These are phyloP conservation scores for Diorhabda sublineata DNA, from an alignment of 1,140 invertebrate species.

Conservation along the genomic window DNA sequence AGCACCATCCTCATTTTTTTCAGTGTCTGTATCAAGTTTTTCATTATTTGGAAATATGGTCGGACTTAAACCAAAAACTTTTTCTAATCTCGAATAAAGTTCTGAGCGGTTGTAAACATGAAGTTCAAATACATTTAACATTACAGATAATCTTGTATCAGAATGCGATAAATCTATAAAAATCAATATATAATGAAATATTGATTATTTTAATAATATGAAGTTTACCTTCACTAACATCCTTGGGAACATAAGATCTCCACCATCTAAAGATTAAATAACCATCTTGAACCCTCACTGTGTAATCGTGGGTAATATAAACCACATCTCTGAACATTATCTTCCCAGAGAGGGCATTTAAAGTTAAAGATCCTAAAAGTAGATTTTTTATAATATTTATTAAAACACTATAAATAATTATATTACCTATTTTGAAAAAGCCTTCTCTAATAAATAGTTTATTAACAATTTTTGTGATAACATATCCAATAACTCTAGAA, in stretches of 20 bases:
- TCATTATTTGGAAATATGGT: constrained; percentile 64
- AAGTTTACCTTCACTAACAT: constrained; percentile 82
- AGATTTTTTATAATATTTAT: background rate
- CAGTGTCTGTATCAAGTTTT: constrained; percentile 50
- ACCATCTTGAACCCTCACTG: constrained; percentile 90
- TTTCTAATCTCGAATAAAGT: constrained; percentile 84
- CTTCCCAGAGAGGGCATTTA: constrained; percentile 94
- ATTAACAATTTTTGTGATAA: constrained; percentile 86
- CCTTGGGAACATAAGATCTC: constrained; percentile 90
- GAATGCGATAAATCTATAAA: constrained; percentile 89
- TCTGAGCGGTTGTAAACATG: constrained; percentile 88
- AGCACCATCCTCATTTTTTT: constrained; percentile 29
- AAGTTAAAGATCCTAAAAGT: constrained; percentile 80
- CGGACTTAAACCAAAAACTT: constrained; percentile 79
- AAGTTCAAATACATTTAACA: constrained; percentile 93
- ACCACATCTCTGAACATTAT: constrained; percentile 97
- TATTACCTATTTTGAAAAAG: constrained; percentile 86
- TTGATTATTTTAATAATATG: background rate
- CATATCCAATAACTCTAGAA: constrained; percentile 83
- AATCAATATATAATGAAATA: constrained; percentile 13
- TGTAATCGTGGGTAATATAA: constrained; percentile 93
- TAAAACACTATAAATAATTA: constrained; percentile 14
- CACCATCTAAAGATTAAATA: constrained; percentile 97
- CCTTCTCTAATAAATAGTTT: constrained; percentile 79
- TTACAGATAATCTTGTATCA: constrained; percentile 87